A percentile compares a stretch with the other conserved stretches of the same genome.
Conservation (phyloP, 2,113 vertebrate genomes). For the Elgaria multicarinata region DNA sequence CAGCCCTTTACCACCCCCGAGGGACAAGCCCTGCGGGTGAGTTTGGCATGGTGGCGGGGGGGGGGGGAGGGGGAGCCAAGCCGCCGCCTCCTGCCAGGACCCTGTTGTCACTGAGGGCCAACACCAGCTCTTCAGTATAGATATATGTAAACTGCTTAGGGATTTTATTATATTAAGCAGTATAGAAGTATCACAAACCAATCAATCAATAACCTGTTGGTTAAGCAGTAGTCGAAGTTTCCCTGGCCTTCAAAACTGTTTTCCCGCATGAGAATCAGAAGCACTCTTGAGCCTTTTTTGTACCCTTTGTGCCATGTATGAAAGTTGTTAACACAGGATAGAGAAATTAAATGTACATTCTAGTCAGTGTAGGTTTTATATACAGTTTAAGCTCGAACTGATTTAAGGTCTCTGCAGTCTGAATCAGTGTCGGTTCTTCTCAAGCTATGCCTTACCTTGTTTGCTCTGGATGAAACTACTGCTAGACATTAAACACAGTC, state of each 20-base stretch:
- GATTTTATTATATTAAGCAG: too few species aligned
- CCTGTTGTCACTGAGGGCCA: not conserved
- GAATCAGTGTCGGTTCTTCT: not conserved
- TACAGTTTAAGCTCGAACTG: not conserved
- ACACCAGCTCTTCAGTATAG: not conserved
- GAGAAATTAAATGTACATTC: not conserved
- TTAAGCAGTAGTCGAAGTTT: not conserved
- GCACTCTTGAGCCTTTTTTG: not conserved
- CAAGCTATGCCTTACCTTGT: too few species aligned
- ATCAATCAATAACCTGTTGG: not conserved
- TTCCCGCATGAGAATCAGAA: not conserved
- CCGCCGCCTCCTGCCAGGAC: too few species aligned
- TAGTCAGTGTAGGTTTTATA: not conserved
- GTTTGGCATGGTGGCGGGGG: not conserved
- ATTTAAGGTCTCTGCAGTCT: not conserved
- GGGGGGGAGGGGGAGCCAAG: not conserved
- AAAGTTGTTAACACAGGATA: not conserved
- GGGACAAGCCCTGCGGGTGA: constrained; percentile 88
- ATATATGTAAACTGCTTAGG: not conserved
- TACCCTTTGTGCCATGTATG: not conserved
- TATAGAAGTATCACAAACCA: not conserved
- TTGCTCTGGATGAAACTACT: not conserved
- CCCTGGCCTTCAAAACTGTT: not conserved
- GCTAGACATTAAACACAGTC: not conserved
- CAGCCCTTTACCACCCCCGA: constrained; percentile 83